These are phyloP conservation scores for Drosophila lowei DNA, from an alignment of 1,140 invertebrate genomes.

Conservation along the genomic window DNA sequence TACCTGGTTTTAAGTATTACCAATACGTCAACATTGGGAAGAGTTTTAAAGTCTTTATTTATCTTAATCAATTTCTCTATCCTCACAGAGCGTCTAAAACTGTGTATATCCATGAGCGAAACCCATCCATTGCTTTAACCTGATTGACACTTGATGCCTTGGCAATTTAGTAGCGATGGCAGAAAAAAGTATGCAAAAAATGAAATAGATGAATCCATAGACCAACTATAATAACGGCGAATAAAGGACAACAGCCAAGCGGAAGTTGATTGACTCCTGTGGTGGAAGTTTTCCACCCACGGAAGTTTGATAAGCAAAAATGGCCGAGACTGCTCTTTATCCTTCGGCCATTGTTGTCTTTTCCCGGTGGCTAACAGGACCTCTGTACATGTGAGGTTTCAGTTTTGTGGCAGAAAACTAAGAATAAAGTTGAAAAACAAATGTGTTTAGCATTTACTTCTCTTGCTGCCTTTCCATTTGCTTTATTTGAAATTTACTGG, in stretches of 20 bases:
- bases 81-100: too few species aligned
- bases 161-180: too few species aligned
- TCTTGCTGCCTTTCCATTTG: neutral
- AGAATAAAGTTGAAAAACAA: constrained; percentile 1
- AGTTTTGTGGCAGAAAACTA: constrained; percentile 31
- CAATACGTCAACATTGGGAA: too few species aligned
- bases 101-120: neutral
- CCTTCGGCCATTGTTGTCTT: constrained; percentile 37
- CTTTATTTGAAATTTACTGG: neutral
- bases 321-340: constrained; percentile 44
- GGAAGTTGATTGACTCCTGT: constrained; percentile 66
- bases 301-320: constrained; percentile 78
- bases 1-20: too few species aligned
- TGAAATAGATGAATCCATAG: neutral
- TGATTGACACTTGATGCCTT: too few species aligned
- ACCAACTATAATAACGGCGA: constrained; percentile 19
- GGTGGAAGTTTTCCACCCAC: constrained; percentile 53
- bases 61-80: too few species aligned
- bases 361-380: constrained; percentile 26
- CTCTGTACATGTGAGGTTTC: constrained; percentile 21
- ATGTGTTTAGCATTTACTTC: constrained; percentile 19
- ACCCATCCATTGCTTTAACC: too few species aligned
- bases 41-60: too few species aligned
- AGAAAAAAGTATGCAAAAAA: too few species aligned
- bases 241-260: constrained; percentile 25